Evolutionary conservation across 2,888 invertebrate species (phyloP).

Genomic region (Drosophila mettleri): DNA sequence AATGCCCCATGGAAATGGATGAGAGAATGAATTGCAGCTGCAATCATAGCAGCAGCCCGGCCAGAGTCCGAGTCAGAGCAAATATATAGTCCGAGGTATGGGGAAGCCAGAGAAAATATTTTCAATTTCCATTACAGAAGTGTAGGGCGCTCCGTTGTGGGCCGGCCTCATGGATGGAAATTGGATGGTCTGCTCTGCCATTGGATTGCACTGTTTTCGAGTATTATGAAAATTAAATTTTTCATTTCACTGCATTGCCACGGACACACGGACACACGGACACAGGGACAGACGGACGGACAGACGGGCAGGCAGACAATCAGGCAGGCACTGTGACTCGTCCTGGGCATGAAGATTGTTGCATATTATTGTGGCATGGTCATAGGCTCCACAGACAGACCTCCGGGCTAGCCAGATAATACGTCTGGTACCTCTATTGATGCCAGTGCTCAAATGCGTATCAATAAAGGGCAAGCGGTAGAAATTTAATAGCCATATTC

Average conservation of each 20-base stretch:
- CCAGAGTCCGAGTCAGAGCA: constrained; percentile 37
- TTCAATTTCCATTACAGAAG: constrained; percentile 79
- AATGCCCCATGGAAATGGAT: constrained; percentile 58
- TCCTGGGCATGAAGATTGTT: constrained; percentile 60
- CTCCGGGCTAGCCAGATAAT: constrained; percentile 16
- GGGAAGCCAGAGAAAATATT: constrained; percentile 66
- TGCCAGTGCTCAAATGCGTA: constrained; percentile 51
- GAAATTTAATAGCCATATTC: constrained; percentile 60
- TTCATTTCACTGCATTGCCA: constrained; percentile 73
- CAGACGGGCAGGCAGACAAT: not conserved
- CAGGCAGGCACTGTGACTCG: constrained; percentile 11
- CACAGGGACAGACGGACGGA: not conserved
- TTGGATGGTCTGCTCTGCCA: constrained; percentile 28
- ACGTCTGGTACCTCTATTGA: constrained; percentile 23
- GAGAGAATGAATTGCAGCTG: constrained; percentile 55
- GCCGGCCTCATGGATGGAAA: constrained; percentile 22
- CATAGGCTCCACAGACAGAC: constrained; percentile 29
- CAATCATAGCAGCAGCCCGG: constrained; percentile 49
- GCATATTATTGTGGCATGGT: constrained; percentile 56
- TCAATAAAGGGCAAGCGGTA: constrained; percentile 61
- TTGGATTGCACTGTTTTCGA: constrained; percentile 62
- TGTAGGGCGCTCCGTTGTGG: constrained; percentile 13
- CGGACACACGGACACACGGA: constrained; percentile 12
- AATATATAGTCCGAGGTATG: constrained; percentile 42
- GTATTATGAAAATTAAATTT: constrained; percentile 80